A percentile compares a stretch with the other conserved stretches of the same genome.
These are phyloP conservation scores for Rattus rattus DNA, from an alignment of 2,113 vertebrate genomes.

Conservation along the genomic window DNA sequence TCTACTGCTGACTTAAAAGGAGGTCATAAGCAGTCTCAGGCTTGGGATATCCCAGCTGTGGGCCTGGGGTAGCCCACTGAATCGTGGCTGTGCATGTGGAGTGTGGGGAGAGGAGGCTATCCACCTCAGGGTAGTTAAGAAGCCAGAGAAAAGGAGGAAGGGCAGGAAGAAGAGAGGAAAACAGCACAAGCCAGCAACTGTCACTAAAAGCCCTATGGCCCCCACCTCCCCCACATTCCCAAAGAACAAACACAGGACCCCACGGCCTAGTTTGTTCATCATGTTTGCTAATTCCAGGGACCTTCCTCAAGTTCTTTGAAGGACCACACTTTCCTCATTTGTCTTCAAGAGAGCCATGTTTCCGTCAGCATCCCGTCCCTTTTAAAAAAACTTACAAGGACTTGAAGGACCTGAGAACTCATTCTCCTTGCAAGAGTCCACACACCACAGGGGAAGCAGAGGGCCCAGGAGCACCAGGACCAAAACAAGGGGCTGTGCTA, in stretches of 20 bases:
- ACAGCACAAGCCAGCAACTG: rapidly evolving
- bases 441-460: not conserved
- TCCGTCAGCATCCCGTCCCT: not conserved
- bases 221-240: not conserved
- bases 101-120: not conserved
- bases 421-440: not conserved
- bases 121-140: not conserved
- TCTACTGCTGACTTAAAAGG: not conserved
- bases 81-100: not conserved
- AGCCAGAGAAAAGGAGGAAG: not conserved
- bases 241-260: not conserved
- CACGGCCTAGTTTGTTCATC: not conserved
- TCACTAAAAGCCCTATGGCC: not conserved
- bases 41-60: not conserved
- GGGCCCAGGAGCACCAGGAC: not conserved
- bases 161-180: no score
- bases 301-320: not conserved
- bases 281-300: not conserved
- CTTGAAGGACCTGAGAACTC: not conserved
- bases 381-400: not conserved
- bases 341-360: conserved; percentile 15
- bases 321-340: not conserved
- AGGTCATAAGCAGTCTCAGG: not conserved
- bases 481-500: not conserved
- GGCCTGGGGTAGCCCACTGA: not conserved